Percentiles rank a stretch among this genome's conserved stretches.
These are phyloP conservation scores for Lepidocolaptes lacrymiger DNA, from an alignment of 2,797 vertebrate genomes.

Conservation along the genomic window DNA sequence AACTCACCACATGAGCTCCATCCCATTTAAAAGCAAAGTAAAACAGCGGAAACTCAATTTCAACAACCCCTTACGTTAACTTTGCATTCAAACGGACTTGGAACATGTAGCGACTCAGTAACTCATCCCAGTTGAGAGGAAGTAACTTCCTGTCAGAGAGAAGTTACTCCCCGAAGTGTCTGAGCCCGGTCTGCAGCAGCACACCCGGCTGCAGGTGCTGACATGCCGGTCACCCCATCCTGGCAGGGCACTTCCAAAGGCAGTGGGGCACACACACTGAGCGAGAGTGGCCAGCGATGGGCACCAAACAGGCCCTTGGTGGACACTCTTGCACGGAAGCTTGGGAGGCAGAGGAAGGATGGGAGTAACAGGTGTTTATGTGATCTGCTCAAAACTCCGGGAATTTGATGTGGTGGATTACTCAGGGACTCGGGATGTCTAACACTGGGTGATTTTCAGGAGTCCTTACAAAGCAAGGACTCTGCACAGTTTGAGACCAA, in stretches of 20 bases:
- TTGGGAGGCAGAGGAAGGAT: not conserved
- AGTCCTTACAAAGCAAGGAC: not conserved
- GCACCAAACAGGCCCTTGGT: not conserved
- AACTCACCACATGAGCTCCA: not conserved
- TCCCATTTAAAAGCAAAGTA: constrained; percentile 1
- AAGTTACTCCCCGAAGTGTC: constrained; percentile 14
- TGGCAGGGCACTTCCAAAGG: not conserved
- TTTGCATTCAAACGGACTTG: not conserved
- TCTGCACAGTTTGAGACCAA: not conserved
- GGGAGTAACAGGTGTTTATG: constrained; percentile 51
- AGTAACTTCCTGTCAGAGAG: constrained; percentile 16
- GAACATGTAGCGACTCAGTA: not conserved
- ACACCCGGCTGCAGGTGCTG: not conserved
- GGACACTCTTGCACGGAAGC: not conserved
- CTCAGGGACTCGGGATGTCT: not conserved
- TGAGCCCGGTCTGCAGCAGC: not conserved
- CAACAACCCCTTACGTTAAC: not conserved
- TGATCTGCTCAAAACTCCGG: not conserved
- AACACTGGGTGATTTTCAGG: not conserved
- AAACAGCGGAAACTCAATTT: not conserved
- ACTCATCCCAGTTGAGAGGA: not conserved
- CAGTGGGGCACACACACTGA: not conserved
- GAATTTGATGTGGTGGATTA: not conserved
- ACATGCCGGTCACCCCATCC: not conserved
- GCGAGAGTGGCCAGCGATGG: not conserved